Conservation (phyloP, 1,140 invertebrate genomes). For the Tetragonula clypearis region DNA sequence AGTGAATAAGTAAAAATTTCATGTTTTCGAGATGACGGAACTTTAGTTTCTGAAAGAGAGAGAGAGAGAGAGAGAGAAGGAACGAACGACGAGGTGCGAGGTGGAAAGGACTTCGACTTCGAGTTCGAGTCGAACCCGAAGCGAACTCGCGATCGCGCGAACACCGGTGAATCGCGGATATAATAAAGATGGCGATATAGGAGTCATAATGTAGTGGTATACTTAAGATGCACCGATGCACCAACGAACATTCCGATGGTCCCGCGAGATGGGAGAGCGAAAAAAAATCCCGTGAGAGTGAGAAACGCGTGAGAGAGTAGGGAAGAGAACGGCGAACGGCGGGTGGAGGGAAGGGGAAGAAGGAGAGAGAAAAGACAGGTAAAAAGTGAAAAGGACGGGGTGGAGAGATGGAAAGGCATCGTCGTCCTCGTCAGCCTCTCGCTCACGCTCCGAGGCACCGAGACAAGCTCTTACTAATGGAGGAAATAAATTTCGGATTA, state of each 20-base stretch:
- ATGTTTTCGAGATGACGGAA: neutral
- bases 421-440: constrained; percentile 79
- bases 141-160: constrained; percentile 57
- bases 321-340: neutral
- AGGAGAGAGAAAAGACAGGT: constrained; percentile 50
- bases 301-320: neutral
- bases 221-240: constrained; percentile 69
- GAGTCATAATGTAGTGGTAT: constrained; percentile 80
- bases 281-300: neutral
- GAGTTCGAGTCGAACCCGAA: constrained; percentile 66
- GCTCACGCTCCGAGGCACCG: constrained; percentile 76
- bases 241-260: constrained; percentile 75
- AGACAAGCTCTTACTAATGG: constrained; percentile 82
- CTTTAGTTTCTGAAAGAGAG: neutral
- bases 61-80: constrained; percentile 30
- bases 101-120: too few species aligned
- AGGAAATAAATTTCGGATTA: constrained; percentile 83
- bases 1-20: too few species aligned
- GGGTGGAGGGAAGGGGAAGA: constrained; percentile 28
- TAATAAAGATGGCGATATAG: constrained; percentile 82
- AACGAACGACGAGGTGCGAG: constrained; percentile 32
- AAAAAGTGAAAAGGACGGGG: constrained; percentile 36
- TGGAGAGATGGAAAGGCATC: constrained; percentile 59
- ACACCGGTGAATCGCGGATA: constrained; percentile 69
- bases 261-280: constrained; percentile 56